A percentile compares a stretch with the other conserved stretches of the same genome.
Conservation (phyloP, 2,797 vertebrate genomes). For the Aplochiton taeniatus region DNA sequence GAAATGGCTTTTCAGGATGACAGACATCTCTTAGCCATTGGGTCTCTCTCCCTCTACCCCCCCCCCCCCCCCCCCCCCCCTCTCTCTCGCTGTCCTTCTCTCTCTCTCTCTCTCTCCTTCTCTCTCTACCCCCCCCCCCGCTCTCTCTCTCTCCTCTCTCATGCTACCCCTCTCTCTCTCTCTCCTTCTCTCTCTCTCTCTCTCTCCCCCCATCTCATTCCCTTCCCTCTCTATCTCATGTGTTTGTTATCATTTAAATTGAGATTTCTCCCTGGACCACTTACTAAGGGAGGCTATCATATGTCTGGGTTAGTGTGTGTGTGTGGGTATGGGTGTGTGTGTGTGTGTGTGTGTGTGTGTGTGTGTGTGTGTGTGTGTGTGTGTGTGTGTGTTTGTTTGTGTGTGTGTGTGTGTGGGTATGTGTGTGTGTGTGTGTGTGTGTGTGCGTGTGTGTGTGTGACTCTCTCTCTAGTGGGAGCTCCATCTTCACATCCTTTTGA, state of each 20-base stretch:
- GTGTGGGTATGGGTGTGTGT: conserved; percentile 22
- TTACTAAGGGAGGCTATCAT: too few relatives aligned
- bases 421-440: conserved; percentile 24
- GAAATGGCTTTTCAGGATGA: conserved; percentile 30
- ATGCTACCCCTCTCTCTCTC: not conserved
- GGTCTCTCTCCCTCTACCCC: conserved; percentile 1
- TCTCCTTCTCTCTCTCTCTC: not conserved
- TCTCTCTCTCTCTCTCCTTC: too few relatives aligned
- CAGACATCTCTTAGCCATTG: conserved; percentile 9
- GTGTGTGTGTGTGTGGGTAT: conserved; percentile 31
- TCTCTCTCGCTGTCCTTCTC: not conserved
- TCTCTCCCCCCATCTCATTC: not conserved
- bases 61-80: not conserved
- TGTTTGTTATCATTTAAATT: conserved; percentile 31
- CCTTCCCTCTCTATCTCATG: conserved; percentile 18
- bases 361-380: conserved; percentile 18
- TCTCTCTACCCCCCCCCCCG: not conserved
- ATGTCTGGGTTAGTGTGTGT: conserved; percentile 66
- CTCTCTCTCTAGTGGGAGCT: too few relatives aligned
- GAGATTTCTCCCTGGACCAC: conserved; percentile 12
- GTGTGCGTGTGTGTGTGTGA: too few relatives aligned
- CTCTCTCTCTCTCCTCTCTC: conserved; percentile 12
- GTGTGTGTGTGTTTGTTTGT: conserved; percentile 25
- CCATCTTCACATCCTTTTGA: too few relatives aligned
- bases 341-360: not conserved